A percentile compares a stretch with the other conserved stretches of the same genome.
These are phyloP conservation scores for Eubasilissa splendida DNA, from an alignment of 2,888 invertebrate genomes.

Conservation along the genomic window DNA sequence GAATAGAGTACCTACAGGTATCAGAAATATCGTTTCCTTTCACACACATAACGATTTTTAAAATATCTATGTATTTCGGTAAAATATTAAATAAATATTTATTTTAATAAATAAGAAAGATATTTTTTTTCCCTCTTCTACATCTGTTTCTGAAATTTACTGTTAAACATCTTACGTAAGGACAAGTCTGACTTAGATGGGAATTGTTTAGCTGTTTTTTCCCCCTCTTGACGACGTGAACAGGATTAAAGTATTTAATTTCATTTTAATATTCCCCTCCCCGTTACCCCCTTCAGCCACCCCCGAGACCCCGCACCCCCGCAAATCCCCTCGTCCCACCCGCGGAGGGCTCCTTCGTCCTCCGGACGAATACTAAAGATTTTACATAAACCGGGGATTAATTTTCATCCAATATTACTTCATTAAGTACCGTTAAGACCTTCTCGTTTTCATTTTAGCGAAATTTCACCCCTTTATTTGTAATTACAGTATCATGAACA, in stretches of 20 bases:
- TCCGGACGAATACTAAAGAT: constrained; percentile 22
- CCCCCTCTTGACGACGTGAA: background rate
- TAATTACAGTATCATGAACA: constrained; percentile 27
- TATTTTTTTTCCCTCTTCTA: too few species aligned
- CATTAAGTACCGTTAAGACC: constrained; percentile 28
- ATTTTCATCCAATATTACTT: constrained; percentile 33
- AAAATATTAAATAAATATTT: too few species aligned
- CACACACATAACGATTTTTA: too few species aligned
- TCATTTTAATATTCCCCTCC: constrained; percentile 17
- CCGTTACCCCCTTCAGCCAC: background rate
- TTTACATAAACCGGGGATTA: constrained; percentile 21
- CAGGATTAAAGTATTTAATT: constrained; percentile 31
- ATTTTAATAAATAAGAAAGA: too few species aligned
- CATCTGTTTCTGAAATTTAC: too few species aligned
- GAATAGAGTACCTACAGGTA: too few species aligned
- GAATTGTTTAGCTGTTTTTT: background rate
- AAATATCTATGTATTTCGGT: too few species aligned
- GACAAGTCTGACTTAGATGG: background rate
- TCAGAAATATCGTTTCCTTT: too few species aligned
- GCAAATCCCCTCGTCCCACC: too few species aligned
- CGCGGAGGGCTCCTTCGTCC: background rate
- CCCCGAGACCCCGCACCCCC: background rate
- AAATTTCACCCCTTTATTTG: constrained; percentile 4
- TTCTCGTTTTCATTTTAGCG: constrained; percentile 19
- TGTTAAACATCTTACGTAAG: too few species aligned